phyloP scores from a whole-genome alignment of 2,888 invertebrate species.

The Notodonta dromedarius region DNA sequence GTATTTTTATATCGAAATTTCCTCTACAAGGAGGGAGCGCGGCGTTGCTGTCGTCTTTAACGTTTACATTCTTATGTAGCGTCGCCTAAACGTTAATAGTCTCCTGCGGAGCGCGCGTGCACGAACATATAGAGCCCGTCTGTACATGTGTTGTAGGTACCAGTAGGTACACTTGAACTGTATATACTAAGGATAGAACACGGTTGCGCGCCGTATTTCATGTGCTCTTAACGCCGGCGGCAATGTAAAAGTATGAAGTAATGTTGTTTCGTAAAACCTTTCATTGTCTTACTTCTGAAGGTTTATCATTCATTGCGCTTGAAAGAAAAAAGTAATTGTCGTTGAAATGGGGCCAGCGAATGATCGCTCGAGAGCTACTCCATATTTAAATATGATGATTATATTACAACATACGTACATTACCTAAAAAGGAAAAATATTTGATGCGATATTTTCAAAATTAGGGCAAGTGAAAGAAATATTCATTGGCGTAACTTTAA shows the following conservation, averaged over 20 bases:
- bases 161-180: slow-evolving; percentile 29
- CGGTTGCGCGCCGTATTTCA: slow-evolving; percentile 56
- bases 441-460: not conserved
- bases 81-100: slow-evolving; percentile 82
- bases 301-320: slow-evolving; percentile 59
- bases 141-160: slow-evolving; percentile 27
- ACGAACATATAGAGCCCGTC: slow-evolving; percentile 42
- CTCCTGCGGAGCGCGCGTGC: slow-evolving; percentile 69
- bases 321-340: slow-evolving; percentile 64
- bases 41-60: slow-evolving; percentile 79
- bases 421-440: not conserved
- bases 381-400: slow-evolving; percentile 34
- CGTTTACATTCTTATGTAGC: slow-evolving; percentile 84
- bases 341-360: slow-evolving; percentile 55
- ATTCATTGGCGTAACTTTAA: slow-evolving; percentile 28
- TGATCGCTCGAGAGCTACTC: slow-evolving; percentile 53
- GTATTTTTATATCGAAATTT: slow-evolving; percentile 85
- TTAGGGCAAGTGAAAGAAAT: slow-evolving; percentile 18
- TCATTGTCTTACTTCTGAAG: slow-evolving; percentile 65
- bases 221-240: slow-evolving; percentile 71
- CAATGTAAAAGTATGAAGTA: slow-evolving; percentile 67
- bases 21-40: slow-evolving; percentile 76
- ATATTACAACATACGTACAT: slow-evolving; percentile 13
- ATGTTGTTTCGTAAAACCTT: slow-evolving; percentile 70
- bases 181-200: slow-evolving; percentile 17